These are phyloP conservation scores for Brachyrhaphis roseni DNA, from an alignment of 2,797 vertebrate genomes.

Conservation along the genomic window DNA sequence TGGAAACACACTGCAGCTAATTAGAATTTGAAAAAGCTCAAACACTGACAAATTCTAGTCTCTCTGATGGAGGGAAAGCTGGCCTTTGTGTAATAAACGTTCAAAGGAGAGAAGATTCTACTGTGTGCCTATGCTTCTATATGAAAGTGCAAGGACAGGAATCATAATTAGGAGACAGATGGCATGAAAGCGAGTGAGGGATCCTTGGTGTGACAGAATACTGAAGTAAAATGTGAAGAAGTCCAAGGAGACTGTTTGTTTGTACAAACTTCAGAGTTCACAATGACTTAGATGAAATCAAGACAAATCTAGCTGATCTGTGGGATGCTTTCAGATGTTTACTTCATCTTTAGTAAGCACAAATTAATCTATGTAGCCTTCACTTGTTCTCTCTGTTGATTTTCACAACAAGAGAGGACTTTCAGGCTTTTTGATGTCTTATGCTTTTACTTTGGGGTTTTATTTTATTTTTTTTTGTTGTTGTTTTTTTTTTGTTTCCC, in stretches of 20 bases:
- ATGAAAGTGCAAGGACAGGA: constrained; percentile 19
- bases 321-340: constrained; percentile 14
- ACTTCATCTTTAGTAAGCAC: constrained; percentile 12
- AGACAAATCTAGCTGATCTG: constrained; percentile 1
- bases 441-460: no score
- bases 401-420: not conserved
- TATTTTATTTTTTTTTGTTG: no score
- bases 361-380: not conserved
- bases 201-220: constrained; percentile 32
- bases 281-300: not conserved
- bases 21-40: constrained; percentile 47
- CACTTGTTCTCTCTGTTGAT: constrained; percentile 9
- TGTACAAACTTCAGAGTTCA: constrained; percentile 11
- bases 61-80: constrained; percentile 33
- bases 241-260: not conserved
- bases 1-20: constrained; percentile 37
- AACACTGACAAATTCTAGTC: constrained; percentile 39
- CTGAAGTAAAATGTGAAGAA: constrained; percentile 32
- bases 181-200: constrained; percentile 33
- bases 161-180: constrained; percentile 53
- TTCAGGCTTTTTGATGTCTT: constrained; percentile 5
- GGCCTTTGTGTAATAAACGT: constrained; percentile 17
- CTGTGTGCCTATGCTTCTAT: constrained; percentile 13
- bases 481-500: no score
- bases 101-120: constrained; percentile 23